Evolutionary conservation across 1,140 invertebrate species (phyloP), one percentile per base, ranked within the genome.

Genomic region (Drosophila ananassae): DNA sequence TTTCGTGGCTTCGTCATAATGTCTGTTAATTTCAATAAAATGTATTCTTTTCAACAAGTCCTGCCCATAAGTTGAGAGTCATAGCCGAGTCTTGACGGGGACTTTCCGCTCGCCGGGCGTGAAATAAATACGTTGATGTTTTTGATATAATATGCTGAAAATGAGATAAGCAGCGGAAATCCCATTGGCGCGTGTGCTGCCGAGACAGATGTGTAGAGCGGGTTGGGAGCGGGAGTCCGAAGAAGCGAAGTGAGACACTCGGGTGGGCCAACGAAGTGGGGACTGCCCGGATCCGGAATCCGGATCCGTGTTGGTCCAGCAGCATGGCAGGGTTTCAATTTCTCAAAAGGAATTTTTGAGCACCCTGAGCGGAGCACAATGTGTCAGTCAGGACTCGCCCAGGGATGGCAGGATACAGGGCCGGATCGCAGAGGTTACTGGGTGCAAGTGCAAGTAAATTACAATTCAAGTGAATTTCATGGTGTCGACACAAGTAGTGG

Each of bases 141-240:
- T 89, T 73, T 87, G 82, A 87, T 87, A 87, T 82, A 87, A 87
- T 87, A 87, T 87, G 82, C 82, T 79, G 64, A 87, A 89, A 89
- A 87, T 87, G 71, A 87, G 78, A 87, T 87, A 87, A 87, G 82
- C 77, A 79, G 75, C 67, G 67, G 37, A 85, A 81, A 87, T 87
- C 82, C 83, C 82, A 82, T 82, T 82, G 83, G 82, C 73, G 67
- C 69, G 72, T 62, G 72, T 57, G 48, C 28, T 62, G 68, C 56
- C 54, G 63, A 71, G 66, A 68, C 72, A 77, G 73, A 75, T 73
- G 64, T 73, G 56, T 47, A 55, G 62, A 39, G 59, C 47, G 64
- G 46, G 41, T 28, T 57, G 34, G 58, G 46, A 72, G 21, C 58
- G 24, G 30, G n/a, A 46, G n/a, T 28, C 28, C 21, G 32, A 46